phyloP scores from a whole-genome alignment of 2,888 invertebrate species.

The Nudaria mundana region DNA sequence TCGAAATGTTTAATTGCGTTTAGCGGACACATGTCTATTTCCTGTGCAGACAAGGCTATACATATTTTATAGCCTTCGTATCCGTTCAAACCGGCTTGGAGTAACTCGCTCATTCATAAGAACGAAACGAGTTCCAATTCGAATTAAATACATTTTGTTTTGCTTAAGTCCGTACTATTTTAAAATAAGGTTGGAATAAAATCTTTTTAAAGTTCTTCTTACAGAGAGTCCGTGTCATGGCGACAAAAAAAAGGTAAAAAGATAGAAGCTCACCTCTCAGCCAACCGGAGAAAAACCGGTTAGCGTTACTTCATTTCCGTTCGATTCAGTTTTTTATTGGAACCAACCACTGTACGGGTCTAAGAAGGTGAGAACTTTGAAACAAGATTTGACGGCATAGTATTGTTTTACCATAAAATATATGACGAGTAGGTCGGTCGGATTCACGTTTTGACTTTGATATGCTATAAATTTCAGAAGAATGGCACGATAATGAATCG shows the following conservation, averaged over 20 bases:
- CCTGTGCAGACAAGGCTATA: conserved; percentile 25
- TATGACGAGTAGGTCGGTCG: too few species aligned
- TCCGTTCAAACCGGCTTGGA: conserved; percentile 29
- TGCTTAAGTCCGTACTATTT: conserved; percentile 10
- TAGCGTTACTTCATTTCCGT: conserved; percentile 77
- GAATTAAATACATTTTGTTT: conserved; percentile 17
- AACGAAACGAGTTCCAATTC: conserved; percentile 17
- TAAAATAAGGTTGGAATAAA: conserved; percentile 14
- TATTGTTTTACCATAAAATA: conserved; percentile 22
- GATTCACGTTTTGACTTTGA: too few species aligned
- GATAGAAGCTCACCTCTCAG: conserved; percentile 48
- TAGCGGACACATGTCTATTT: conserved; percentile 22
- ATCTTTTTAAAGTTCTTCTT: conserved; percentile 22
- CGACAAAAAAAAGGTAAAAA: conserved; percentile 54
- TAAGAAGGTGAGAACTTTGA: conserved; percentile 53
- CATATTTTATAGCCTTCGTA: conserved; percentile 21
- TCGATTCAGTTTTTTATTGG: conserved; percentile 76
- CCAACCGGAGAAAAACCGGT: conserved; percentile 70
- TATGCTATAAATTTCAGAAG: too few species aligned
- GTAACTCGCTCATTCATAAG: conserved; percentile 25
- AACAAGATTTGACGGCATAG: conserved; percentile 35
- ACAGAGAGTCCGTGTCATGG: conserved; percentile 32
- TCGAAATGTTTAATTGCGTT: conserved; percentile 9
- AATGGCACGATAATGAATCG: too few species aligned
- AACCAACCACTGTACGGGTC: conserved; percentile 65